Conservation (phyloP, 2,797 vertebrate genomes). For the Ataeniobius toweri region DNA sequence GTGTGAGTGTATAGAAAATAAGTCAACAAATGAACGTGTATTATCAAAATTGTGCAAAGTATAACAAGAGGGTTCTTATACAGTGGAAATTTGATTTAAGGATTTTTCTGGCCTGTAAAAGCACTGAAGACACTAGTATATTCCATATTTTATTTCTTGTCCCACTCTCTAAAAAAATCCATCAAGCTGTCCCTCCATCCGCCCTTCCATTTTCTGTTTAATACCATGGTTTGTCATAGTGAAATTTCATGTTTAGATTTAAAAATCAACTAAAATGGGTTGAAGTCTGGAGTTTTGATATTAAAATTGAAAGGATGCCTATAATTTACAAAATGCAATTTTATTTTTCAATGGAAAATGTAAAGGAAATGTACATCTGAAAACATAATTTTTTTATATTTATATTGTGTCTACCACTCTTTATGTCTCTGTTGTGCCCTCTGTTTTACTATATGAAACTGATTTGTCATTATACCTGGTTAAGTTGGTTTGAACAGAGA, state of each 20-base stretch:
- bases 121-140: neutral
- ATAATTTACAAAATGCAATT: no score
- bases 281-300: neutral
- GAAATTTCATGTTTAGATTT: neutral
- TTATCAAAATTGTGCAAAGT: neutral
- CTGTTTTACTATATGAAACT: neutral
- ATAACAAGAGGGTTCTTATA: neutral
- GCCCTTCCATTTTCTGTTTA: neutral
- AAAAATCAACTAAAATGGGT: neutral
- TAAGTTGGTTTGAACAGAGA: no score
- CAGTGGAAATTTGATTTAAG: neutral
- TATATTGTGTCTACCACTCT: neutral
- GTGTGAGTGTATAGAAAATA: neutral
- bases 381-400: neutral
- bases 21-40: neutral
- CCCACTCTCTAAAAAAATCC: neutral
- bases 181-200: no score
- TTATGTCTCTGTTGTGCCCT: neutral
- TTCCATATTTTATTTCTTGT: neutral
- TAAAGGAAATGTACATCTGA: neutral
- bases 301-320: no score
- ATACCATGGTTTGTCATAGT: neutral
- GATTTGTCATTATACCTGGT: no score
- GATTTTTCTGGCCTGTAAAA: neutral
- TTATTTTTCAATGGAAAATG: no score